Evolutionary conservation across 92 coral and sea anemone genomes (phyloP).

Genomic region (Porites rus): DNA sequence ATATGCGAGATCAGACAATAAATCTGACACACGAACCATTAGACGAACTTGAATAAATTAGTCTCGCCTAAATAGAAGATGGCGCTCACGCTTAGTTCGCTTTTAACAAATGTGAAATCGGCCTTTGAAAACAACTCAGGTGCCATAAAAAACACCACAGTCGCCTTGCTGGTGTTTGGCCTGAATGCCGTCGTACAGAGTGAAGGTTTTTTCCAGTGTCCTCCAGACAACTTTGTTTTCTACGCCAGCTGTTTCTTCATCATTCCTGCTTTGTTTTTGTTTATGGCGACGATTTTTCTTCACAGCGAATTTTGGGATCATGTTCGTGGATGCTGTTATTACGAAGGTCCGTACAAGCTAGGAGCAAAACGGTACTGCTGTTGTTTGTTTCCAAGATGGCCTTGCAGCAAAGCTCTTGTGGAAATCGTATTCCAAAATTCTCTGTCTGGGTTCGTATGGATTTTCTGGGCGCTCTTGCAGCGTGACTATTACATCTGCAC

Average conservation of each 20-base stretch:
- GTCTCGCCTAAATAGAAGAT: conserved; percentile 24
- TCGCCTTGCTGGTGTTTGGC: conserved; percentile 68
- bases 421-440: conserved; percentile 41
- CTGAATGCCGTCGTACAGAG: conserved; percentile 78
- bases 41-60: background rate
- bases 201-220: conserved; percentile 74
- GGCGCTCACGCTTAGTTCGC: conserved; percentile 74
- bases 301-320: too few species aligned
- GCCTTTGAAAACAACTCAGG: conserved; percentile 69
- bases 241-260: conserved; percentile 77
- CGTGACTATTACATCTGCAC: too few species aligned
- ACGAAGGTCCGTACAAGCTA: too few species aligned
- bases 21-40: background rate
- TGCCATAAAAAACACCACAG: conserved; percentile 61
- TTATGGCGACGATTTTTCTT: too few species aligned
- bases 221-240: conserved; percentile 48
- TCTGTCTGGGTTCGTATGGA: conserved; percentile 69
- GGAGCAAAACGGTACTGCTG: conserved; percentile 58
- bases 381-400: conserved; percentile 82
- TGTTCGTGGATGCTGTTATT: too few species aligned
- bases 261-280: too few species aligned
- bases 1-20: background rate
- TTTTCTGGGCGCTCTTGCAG: too few species aligned
- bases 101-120: conserved; percentile 72
- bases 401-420: conserved; percentile 65